These are phyloP conservation scores for Labroides dimidiatus DNA, from an alignment of 2,797 vertebrate species.

Conservation along the genomic window DNA sequence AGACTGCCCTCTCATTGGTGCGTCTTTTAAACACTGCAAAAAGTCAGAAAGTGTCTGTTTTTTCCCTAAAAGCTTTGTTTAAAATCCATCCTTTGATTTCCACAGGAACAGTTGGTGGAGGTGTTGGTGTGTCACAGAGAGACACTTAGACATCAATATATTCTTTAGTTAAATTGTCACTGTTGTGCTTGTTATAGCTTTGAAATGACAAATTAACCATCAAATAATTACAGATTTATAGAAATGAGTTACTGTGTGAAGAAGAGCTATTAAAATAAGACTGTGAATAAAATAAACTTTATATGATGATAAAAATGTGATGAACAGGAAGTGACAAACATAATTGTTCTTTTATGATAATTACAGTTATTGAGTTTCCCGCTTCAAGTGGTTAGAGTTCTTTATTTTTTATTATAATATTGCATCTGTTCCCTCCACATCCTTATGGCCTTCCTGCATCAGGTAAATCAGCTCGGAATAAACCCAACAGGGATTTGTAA, in stretches of 20 bases:
- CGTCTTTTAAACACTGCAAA: neutral
- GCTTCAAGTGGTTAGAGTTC: constrained; percentile 21
- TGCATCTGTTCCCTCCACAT: constrained; percentile 35
- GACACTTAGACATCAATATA: neutral
- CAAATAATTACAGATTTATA: constrained; percentile 36
- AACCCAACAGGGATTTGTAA: constrained; percentile 14
- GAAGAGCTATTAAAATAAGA: constrained; percentile 25
- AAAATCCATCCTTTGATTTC: constrained; percentile 33
- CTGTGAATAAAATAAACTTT: constrained; percentile 5
- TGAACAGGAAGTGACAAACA: constrained; percentile 31
- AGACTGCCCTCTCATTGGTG: neutral
- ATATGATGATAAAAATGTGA: constrained; percentile 19
- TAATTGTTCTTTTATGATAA: constrained; percentile 53
- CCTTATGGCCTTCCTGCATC: constrained; percentile 6
- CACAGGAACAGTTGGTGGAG: constrained; percentile 25
- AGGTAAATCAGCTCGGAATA: constrained; percentile 19
- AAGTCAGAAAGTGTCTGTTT: constrained; percentile 1
- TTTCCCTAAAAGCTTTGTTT: constrained; percentile 13
- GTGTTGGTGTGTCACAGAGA: constrained; percentile 23
- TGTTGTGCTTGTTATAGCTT: constrained; percentile 18
- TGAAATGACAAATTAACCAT: constrained; percentile 12
- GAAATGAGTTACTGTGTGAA: constrained; percentile 11
- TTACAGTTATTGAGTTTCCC: constrained; percentile 32
- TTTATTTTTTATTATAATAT: constrained; percentile 44
- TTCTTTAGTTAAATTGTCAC: constrained; percentile 7